Evolutionary conservation across 2,113 vertebrate genomes (phyloP), one percentile per base, ranked within the genome.

Genomic region (Peromyscus californicus): DNA sequence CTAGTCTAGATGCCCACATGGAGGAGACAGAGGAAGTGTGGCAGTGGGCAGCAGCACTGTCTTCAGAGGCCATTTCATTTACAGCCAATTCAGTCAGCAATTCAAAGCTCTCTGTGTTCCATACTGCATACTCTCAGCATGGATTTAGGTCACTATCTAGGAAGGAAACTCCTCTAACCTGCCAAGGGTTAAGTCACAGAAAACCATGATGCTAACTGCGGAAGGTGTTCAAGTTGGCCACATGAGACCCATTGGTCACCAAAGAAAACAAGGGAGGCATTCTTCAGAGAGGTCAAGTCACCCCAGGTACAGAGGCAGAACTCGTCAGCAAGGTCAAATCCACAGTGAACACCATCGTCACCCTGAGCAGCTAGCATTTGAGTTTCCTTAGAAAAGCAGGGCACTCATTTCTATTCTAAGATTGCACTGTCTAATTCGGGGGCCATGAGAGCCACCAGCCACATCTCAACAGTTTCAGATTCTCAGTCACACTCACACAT

Each of bases 141-240:
- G 83, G 80, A 91, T 84, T 74, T 91, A 82, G 67, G 90, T 93
- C 85, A 74, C 63, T 85, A 12, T 74, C 33, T 17, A 39, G 57
- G 65, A 94, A 7, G 39, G 17, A 12, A 95, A 83, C 8, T 12
- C 42, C 57, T 92, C 45, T 78, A 92, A 94, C n/a, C 42, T 29
- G 16, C 42, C 51, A 80, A 97, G 59, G 54, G 76, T 95, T 96
- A 94, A 92, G 72, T 85, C 51, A 65, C 63, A 83, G 21, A 94
- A 51, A 22, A 48, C 12, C 39, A n/a, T 12, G 26, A 19, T 45
- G 1, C 87, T 75, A 54, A 59, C n/a, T 70, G 79, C 78, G n/a
- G n/a, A 51, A 61, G 39, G 5, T 72, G 29, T 85, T 96, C 79
- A 92, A 90, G 26, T 17, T 83, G 90, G 63, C 54, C 63, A 75